Base-by-base conservation (phyloP, 2,888 invertebrate genomes). In the Oasisia sp. region DNA sequence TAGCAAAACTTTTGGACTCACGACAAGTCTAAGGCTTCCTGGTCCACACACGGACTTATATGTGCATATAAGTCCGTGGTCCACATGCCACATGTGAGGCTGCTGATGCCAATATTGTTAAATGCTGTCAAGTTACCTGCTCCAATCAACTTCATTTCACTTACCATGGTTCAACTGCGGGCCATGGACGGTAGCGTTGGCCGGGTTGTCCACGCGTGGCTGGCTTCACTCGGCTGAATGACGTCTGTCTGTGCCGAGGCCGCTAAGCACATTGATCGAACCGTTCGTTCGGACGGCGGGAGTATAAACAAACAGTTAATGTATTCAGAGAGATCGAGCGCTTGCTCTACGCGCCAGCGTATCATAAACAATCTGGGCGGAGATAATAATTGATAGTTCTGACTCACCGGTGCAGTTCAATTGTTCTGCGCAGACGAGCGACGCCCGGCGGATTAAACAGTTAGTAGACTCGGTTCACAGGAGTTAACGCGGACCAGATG, bases 311-410 rank as follows among this genome's bases (percentile, higher is more conserved):
- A 74, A 74, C 27, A 74, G 14, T 74, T 74, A 74, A 74, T 74
- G 74, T 74, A 74, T 74, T 74, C 74, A 74, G n/a, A 74, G 74
- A 38, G 38, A 38, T 38, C 4, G 38, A 0, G 74, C 74, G 27
- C 74, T 74, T 5, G 74, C 27, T 74, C n/a, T 74, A 5, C 74
- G 27, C 14, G 27, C 27, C 7, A 19, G 74, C n/a, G 74, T 74
- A 74, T n/a, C 74, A 74, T 74, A 74, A 74, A 74, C 74, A 74
- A 74, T 19, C n/a, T 74, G 74, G n/a, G 27, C 74, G 74, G 74
- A n/a, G 74, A 74, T 74, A 74, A 74, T 74, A 74, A n/a, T 74
- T 74, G 74, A 74, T 74, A 74, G 74, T 74, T 74, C 19, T 27
- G 74, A 74, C 27, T 74, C 74, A 74, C 27, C 27, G 74, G 74